Base-by-base conservation (phyloP, 2,888 invertebrate species). In the Tribolium freemani region DNA sequence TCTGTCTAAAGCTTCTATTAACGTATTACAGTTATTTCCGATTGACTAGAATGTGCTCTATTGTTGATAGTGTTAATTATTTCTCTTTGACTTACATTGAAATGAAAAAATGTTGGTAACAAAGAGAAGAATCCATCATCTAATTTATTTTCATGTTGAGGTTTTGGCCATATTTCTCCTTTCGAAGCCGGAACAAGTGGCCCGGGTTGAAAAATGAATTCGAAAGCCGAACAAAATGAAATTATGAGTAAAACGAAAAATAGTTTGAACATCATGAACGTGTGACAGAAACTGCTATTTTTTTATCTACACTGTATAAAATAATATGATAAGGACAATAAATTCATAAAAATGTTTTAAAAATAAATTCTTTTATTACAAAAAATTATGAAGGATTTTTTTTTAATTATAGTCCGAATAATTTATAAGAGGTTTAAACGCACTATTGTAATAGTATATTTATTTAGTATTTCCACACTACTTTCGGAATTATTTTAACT, bases 131-230 rank as follows among this genome's bases (percentile, higher is more conserved):
- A 69, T 6, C 68, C 31, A 13, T 30, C 57, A n/a, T 70, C 70
- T 9, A 54, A 20, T 56, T 56, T 53, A 9, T 70, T 63, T 46
- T 70, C 16, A 20, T 48, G 44, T 31, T 70, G 70, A 2, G 57
- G 56, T 44, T 54, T 56, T 5, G 70, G 70, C 70, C 70, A 70
- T 6, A 70, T 21, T 70, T 70, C 63, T 0, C 70, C 70, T 48
- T 31, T 63, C n/a, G 56, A 21, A 13, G 70, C 63, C 6, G 54
- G 54, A 5, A 70, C 31, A 20, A 70, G 21, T 30, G 64, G 63
- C 0, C 70, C 70, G 9, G 63, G 63, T 20, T 60, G 20, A 10
- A 51, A 58, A 10, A 69, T 26, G 16, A 31, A 69, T 8, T 61
- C 60, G n/a, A 31, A 30, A 10, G 61, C 10, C 2, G 30, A 38